Conservation (phyloP, 1,140 invertebrate genomes). For the Cyrtorhinus lividipennis region DNA sequence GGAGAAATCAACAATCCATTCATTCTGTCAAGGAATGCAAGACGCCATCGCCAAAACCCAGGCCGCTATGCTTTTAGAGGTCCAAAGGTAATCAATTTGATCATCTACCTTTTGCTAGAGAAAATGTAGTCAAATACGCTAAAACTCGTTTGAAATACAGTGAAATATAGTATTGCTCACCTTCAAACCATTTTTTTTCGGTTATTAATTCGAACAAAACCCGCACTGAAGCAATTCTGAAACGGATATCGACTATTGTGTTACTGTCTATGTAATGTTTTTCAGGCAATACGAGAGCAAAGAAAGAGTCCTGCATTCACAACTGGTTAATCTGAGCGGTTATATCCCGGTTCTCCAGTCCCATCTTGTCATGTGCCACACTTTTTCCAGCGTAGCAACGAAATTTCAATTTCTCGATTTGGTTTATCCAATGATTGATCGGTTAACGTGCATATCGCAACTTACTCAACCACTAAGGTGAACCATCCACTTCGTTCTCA, state of each 20-base stretch:
- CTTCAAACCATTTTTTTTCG: too few species aligned
- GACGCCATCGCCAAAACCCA: slow-evolving; percentile 51
- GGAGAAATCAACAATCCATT: slow-evolving; percentile 48
- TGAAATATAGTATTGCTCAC: too few species aligned
- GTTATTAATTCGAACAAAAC: too few species aligned
- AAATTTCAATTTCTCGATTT: slow-evolving; percentile 58
- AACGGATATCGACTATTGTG: too few species aligned
- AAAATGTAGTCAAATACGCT: not conserved
- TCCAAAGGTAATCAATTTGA: slow-evolving; percentile 42
- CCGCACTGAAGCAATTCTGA: too few species aligned
- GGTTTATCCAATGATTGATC: slow-evolving; percentile 47
- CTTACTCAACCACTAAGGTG: slow-evolving; percentile 48
- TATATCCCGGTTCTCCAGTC: slow-evolving; percentile 49
- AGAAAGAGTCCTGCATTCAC: slow-evolving; percentile 44
- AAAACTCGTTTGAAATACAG: too few species aligned
- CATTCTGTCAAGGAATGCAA: slow-evolving; percentile 48
- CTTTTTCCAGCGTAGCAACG: slow-evolving; percentile 47
- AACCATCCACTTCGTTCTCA: too few species aligned
- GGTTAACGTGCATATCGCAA: slow-evolving; percentile 45
- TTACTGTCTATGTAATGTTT: slow-evolving; percentile 6
- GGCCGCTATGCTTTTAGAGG: slow-evolving; percentile 41
- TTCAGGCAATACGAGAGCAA: slow-evolving; percentile 48
- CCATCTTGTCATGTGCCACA: slow-evolving; percentile 48
- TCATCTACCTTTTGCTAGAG: not conserved
- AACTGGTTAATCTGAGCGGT: slow-evolving; percentile 40